Evolutionary conservation across 2,797 vertebrate genomes (phyloP).

Genomic region (Malurus leucopterus): DNA sequence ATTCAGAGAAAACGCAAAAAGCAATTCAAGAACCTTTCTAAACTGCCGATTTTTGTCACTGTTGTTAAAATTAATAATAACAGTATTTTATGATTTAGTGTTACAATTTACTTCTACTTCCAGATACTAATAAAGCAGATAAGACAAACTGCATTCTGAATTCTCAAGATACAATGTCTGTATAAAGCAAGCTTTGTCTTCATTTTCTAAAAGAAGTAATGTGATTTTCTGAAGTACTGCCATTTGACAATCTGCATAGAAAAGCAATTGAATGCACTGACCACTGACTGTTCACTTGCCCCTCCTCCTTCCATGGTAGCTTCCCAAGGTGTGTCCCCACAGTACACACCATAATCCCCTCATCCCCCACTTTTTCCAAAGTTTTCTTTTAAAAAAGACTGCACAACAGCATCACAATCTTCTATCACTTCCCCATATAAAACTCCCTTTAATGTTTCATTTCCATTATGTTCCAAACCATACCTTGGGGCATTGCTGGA

Average conservation of each 20-base stretch:
- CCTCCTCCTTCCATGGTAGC: background rate
- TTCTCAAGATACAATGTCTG: background rate
- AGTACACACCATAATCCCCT: accelerated
- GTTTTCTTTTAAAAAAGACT: background rate
- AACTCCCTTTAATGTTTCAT: background rate
- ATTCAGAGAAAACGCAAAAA: background rate
- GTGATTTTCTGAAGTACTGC: background rate
- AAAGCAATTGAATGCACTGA: background rate
- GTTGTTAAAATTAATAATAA: background rate
- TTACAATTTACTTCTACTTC: background rate
- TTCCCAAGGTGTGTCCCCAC: background rate
- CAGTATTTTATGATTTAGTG: background rate
- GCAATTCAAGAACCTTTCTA: background rate
- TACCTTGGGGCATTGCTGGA: background rate
- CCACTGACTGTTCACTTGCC: background rate
- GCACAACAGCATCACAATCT: background rate
- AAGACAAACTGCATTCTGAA: background rate
- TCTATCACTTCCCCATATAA: background rate
- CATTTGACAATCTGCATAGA: background rate
- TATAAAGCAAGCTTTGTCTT: background rate
- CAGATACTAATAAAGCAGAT: background rate
- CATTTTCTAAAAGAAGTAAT: background rate
- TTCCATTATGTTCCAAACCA: background rate
- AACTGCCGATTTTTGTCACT: background rate
- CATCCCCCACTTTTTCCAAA: background rate